Evolutionary conservation across 2,888 invertebrate species (phyloP), one percentile per base, ranked within the genome.

Genomic region (Linyphia triangularis): DNA sequence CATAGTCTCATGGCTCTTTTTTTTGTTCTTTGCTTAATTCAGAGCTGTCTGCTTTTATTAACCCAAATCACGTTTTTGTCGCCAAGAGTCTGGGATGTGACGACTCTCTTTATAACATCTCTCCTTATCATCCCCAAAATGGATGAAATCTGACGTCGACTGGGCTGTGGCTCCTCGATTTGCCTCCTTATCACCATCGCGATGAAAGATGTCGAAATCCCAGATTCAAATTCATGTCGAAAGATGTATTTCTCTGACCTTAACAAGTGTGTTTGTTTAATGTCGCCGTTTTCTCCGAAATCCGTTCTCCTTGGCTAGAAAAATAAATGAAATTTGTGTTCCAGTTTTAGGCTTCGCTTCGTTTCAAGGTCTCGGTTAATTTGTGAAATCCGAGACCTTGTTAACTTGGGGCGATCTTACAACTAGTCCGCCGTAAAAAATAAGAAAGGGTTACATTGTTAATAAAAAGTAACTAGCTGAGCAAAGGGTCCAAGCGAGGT

Each of bases 131-230:
- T 73, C 69, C 24, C 37, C 59, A 19, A n/a, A 70, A n/a, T 63
- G 63, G 84, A 67, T 75, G 26, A 84, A 84, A 75, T 40, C 51
- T 37, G 85, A 75, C 85, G 85, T 85, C 85, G 85, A n/a, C 69
- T 40, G 40, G 85, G 77, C 85, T 77, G 77, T 59, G 77, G 69
- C 77, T 40, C 37, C 57, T 69, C 30, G 51, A 40, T 43, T 63
- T 63, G 65, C 73, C 40, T 84, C 75, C 75, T 75, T 84, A 84
- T 84, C 77, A 19, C 10, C 30, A 16, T n/a, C n/a, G 28, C 33
- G 85, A 69, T 57, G 85, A 85, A 26, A 84, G 83, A 85, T 67
- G 65, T 67, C 65, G 63, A 43, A 43, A 65, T 75, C 19, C n/a
- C 30, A 22, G 67, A 40, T 77, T 61, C 77, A 61, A 77, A 77